Conservation (phyloP, 2,888 invertebrate species). For the Lepidochitona cinerea region DNA sequence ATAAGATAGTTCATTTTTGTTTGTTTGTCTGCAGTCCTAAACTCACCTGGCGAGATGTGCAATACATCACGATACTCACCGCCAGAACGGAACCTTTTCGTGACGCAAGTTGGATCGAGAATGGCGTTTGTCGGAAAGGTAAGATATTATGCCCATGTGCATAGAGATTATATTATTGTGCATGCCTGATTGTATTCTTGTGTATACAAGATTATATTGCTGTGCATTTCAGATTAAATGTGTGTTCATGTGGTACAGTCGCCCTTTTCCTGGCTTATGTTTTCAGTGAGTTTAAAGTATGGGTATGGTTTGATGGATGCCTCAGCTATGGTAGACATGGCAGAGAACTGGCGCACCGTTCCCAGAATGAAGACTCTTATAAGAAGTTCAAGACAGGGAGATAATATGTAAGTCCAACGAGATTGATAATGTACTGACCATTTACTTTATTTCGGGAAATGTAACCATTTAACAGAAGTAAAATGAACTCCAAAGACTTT, state of each 20-base stretch:
- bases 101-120: constrained; percentile 92
- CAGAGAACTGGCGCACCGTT: constrained; percentile 93
- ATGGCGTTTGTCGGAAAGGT: constrained; percentile 91
- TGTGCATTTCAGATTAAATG: too few species aligned
- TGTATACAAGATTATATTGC: too few species aligned
- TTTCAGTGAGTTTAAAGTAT: constrained; percentile 92
- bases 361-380: constrained; percentile 97
- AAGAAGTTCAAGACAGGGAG: constrained; percentile 81
- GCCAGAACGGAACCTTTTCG: constrained; percentile 83
- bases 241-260: too few species aligned
- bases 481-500: too few species aligned
- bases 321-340: constrained; percentile 90
- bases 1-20: not conserved
- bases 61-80: constrained; percentile 77
- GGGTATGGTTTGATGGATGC: constrained; percentile 99
- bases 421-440: too few species aligned
- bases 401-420: too few species aligned
- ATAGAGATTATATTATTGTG: too few species aligned
- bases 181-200: too few species aligned
- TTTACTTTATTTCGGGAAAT: too few species aligned
- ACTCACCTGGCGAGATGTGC: constrained; percentile 98
- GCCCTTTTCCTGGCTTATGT: too few species aligned
- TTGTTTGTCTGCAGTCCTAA: constrained; percentile 74
- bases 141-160: too few species aligned
- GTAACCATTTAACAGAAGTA: too few species aligned